These are phyloP conservation scores for Arctocebus calabarensis DNA, from an alignment of 2,797 vertebrate species.

Conservation along the genomic window DNA sequence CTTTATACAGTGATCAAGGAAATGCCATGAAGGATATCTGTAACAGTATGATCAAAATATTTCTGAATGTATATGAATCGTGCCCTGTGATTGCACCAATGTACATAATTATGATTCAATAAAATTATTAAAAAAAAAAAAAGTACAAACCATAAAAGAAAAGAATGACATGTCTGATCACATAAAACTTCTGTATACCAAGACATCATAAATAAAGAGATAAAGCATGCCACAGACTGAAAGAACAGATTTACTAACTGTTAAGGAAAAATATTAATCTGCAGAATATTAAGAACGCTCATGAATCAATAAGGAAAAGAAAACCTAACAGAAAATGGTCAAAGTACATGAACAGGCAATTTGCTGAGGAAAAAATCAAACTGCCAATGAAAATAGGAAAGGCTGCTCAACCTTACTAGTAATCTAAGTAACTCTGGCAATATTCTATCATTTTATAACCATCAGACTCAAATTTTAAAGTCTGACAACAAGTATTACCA, in stretches of 20 bases:
- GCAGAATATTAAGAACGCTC: not conserved
- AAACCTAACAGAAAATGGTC: not conserved
- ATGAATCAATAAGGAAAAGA: not conserved
- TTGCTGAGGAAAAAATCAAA: not conserved
- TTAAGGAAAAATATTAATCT: not conserved
- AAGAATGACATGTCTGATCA: not conserved
- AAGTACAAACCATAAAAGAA: not conserved
- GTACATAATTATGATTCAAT: too few relatives aligned
- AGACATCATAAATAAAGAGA: not conserved
- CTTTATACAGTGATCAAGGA: too few relatives aligned
- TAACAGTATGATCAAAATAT: too few relatives aligned
- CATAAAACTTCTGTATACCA: not conserved
- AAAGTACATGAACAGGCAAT: not conserved
- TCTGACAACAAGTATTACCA: not conserved
- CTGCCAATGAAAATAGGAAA: not conserved
- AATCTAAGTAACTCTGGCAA: not conserved
- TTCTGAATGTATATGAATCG: too few relatives aligned
- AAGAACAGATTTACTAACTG: not conserved
- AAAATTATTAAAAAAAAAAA: too few relatives aligned
- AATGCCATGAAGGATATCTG: too few relatives aligned
- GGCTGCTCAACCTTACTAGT: not conserved
- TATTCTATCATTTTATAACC: not conserved
- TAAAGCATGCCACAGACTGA: not conserved
- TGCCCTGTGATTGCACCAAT: too few relatives aligned
- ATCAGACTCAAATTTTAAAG: not conserved